phyloP scores from a whole-genome alignment of 2,888 invertebrate species.

The Lymantria monacha region DNA sequence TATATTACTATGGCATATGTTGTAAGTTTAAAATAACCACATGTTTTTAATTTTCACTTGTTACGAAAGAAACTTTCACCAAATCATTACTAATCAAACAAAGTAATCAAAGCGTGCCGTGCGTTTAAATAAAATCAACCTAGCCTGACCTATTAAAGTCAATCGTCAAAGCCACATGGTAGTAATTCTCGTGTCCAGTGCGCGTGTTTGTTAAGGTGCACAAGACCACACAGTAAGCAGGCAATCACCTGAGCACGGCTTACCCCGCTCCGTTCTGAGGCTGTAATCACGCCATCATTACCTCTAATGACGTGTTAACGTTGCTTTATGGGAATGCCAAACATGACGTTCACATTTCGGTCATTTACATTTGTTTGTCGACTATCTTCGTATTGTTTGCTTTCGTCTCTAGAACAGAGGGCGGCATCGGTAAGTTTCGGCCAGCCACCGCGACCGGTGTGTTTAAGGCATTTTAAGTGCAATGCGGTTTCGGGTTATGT shows the following conservation, averaged over 20 bases:
- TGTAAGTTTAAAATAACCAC: background rate
- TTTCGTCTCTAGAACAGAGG: slow-evolving; percentile 79
- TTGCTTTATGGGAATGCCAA: slow-evolving; percentile 82
- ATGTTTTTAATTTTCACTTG: background rate
- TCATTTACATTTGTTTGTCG: slow-evolving; percentile 82
- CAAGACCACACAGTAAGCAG: slow-evolving; percentile 76
- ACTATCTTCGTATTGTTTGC: slow-evolving; percentile 77
- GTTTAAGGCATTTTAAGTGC: slow-evolving; percentile 66
- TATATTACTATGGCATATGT: no score
- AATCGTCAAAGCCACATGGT: slow-evolving; percentile 56
- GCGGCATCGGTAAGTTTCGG: slow-evolving; percentile 62
- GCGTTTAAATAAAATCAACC: slow-evolving; percentile 19
- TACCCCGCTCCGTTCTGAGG: slow-evolving; percentile 59
- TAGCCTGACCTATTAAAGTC: slow-evolving; percentile 37
- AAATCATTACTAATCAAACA: slow-evolving; percentile 12
- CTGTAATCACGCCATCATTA: slow-evolving; percentile 80
- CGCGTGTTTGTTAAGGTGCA: slow-evolving; percentile 66
- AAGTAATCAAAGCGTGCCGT: slow-evolving; percentile 20
- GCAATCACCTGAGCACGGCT: slow-evolving; percentile 70
- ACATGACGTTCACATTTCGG: slow-evolving; percentile 81
- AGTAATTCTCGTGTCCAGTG: slow-evolving; percentile 47
- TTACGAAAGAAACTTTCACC: slow-evolving; percentile 12
- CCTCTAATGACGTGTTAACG: slow-evolving; percentile 82
- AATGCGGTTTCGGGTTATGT: slow-evolving; percentile 65
- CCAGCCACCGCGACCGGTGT: slow-evolving; percentile 66